phyloP scores from a whole-genome alignment of 2,888 invertebrate species.

The Dicycla oo region DNA sequence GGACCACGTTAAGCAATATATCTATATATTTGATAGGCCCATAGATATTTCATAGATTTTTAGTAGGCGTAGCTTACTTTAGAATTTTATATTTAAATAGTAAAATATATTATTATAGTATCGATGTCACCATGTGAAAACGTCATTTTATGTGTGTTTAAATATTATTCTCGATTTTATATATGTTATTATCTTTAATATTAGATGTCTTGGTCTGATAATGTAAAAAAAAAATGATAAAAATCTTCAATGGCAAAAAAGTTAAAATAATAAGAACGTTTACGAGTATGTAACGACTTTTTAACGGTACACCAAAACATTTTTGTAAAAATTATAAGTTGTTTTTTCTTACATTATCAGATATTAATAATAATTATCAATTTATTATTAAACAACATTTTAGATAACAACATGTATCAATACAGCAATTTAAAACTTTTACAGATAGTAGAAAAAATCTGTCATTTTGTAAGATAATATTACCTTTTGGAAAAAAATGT shows the following conservation, averaged over 20 bases:
- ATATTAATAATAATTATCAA: constrained; percentile 11
- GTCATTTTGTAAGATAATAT: constrained; percentile 55
- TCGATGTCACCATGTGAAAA: constrained; percentile 63
- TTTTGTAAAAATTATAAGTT: constrained; percentile 21
- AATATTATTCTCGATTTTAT: constrained; percentile 60
- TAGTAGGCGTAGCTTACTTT: constrained; percentile 86
- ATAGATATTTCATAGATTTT: constrained; percentile 80
- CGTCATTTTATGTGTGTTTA: constrained; percentile 63
- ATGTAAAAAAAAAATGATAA: constrained; percentile 44
- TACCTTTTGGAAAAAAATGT: constrained; percentile 54
- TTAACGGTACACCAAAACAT: constrained; percentile 35
- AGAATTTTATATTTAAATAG: constrained; percentile 82
- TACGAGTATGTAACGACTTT: constrained; percentile 16
- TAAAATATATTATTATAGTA: constrained; percentile 62
- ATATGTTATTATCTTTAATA: constrained; percentile 59
- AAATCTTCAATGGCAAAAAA: background rate
- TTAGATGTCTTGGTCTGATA: constrained; percentile 45
- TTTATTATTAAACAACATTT: constrained; percentile 45
- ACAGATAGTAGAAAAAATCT: constrained; percentile 35
- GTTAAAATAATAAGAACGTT: background rate
- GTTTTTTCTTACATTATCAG: constrained; percentile 51
- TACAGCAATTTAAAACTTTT: constrained; percentile 45
- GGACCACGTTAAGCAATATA: constrained; percentile 90
- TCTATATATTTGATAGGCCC: constrained; percentile 84
- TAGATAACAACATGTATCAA: constrained; percentile 49